phyloP scores from a whole-genome alignment of 1,140 invertebrate genomes.

The Bombus confusus region DNA sequence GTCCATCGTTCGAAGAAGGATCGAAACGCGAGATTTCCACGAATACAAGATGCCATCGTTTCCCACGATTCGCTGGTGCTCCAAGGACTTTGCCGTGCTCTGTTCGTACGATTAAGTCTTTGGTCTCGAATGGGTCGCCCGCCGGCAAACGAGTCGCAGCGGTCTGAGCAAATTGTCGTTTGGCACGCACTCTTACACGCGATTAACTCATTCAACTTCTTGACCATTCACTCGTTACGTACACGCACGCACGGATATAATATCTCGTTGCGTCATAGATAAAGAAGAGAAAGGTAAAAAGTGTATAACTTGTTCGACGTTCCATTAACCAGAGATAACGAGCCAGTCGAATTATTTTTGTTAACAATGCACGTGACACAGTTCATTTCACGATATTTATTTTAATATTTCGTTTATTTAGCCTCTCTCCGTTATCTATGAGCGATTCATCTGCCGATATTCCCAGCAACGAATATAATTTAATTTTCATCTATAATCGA shows the following conservation, averaged over 20 bases:
- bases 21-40: background rate
- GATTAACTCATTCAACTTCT: constrained; percentile 62
- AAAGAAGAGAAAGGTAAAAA: constrained; percentile 51
- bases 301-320: background rate
- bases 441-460: constrained; percentile 23
- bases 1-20: background rate
- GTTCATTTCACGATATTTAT: background rate
- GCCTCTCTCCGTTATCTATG: constrained; percentile 31
- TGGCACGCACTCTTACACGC: constrained; percentile 76
- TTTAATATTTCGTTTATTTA: background rate
- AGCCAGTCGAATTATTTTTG: background rate
- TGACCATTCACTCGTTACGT: constrained; percentile 64
- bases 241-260: constrained; percentile 63
- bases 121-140: constrained; percentile 80
- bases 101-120: constrained; percentile 79
- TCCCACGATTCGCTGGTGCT: constrained; percentile 10
- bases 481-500: constrained; percentile 57
- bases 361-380: background rate
- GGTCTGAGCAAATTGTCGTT: constrained; percentile 81
- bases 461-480: constrained; percentile 49
- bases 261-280: constrained; percentile 64
- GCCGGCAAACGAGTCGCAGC: constrained; percentile 74
- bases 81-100: constrained; percentile 66
- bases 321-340: background rate
- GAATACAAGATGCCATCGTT: constrained; percentile 5